phyloP scores from a whole-genome alignment of 2,113 vertebrate species.

The Bufo gargarizans region DNA sequence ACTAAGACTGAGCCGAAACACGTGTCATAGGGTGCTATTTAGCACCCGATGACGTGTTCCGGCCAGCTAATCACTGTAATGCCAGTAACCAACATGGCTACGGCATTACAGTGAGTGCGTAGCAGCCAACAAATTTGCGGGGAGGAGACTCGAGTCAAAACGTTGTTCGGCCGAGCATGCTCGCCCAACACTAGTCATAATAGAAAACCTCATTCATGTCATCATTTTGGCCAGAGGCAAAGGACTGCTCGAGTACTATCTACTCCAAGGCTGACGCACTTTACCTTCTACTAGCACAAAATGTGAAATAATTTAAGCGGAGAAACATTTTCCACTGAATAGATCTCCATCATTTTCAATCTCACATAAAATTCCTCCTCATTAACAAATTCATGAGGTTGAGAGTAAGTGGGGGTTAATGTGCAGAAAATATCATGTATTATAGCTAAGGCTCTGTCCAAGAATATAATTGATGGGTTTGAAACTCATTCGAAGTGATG shows the following conservation, averaged over 20 bases:
- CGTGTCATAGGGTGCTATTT: no score
- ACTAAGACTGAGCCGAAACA: no score
- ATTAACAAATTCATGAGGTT: constrained; percentile 40
- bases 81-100: no score
- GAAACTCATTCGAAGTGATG: constrained; percentile 24
- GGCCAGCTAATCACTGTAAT: no score
- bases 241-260: not conserved
- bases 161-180: no score
- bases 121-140: no score
- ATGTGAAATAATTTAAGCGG: not conserved
- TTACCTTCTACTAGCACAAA: constrained; percentile 7
- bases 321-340: constrained; percentile 6
- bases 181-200: not conserved
- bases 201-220: not conserved
- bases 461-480: constrained; percentile 39
- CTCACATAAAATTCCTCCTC: constrained; percentile 21
- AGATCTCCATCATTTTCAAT: constrained; percentile 21
- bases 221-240: not conserved
- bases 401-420: constrained; percentile 27
- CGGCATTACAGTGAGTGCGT: no score
- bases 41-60: no score
- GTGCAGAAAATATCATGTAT: constrained; percentile 30
- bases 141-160: no score
- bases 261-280: not conserved
- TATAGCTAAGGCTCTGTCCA: constrained; percentile 26